A percentile compares a stretch with the other conserved stretches of the same genome.
Conservation (phyloP, 2,888 invertebrate genomes). For the Thecophora atra region DNA sequence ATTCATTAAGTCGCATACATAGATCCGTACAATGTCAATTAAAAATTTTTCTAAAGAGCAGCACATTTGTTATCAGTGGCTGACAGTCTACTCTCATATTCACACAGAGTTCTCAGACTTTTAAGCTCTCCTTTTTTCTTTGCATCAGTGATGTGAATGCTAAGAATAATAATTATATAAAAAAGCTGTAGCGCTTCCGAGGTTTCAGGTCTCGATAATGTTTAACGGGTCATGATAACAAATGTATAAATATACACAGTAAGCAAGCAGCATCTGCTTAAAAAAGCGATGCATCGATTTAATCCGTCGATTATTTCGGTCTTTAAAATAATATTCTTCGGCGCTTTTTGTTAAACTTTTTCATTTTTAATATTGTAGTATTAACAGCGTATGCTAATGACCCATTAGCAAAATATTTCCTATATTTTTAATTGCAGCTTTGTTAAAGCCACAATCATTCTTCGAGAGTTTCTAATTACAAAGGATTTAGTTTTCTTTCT, state of each 20-base stretch:
- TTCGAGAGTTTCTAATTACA: too few relatives aligned
- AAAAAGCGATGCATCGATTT: not conserved
- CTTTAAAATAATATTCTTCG: not conserved
- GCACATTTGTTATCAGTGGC: slow-evolving; percentile 39
- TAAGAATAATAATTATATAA: slow-evolving; percentile 5
- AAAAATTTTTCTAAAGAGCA: slow-evolving; percentile 38
- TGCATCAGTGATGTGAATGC: not conserved
- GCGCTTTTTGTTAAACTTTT: not conserved
- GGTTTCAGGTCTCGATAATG: slow-evolving; percentile 54
- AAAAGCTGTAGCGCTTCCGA: slow-evolving; percentile 7
- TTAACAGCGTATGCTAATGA: too few relatives aligned
- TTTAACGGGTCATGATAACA: slow-evolving; percentile 55
- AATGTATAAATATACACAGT: slow-evolving; percentile 49
- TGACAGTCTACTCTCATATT: not conserved
- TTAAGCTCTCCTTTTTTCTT: not conserved
- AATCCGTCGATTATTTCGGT: not conserved
- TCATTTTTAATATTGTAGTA: too few relatives aligned
- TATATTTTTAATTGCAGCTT: too few relatives aligned
- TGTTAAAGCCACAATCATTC: too few relatives aligned
- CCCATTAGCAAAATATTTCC: too few relatives aligned
- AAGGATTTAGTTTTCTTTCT: too few relatives aligned
- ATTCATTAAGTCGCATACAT: not conserved
- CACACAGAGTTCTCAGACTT: slow-evolving; percentile 3
- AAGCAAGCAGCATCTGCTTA: not conserved
- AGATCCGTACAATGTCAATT: not conserved